These are phyloP conservation scores for Mormyrus lacerda DNA, from an alignment of 2,113 vertebrate species.

Conservation along the genomic window DNA sequence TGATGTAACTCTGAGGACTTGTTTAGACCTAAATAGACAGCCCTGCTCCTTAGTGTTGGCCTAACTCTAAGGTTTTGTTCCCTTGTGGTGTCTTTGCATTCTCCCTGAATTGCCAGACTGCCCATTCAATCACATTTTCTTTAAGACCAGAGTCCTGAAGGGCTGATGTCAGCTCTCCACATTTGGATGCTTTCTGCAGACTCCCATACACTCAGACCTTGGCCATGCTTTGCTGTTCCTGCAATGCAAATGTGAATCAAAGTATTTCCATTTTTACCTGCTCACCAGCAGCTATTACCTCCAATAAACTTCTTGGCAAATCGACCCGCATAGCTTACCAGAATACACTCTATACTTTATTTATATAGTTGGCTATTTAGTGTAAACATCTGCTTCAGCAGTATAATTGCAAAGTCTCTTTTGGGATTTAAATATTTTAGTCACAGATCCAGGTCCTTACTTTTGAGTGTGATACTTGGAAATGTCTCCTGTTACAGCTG, in stretches of 20 bases:
- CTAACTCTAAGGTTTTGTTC: neutral
- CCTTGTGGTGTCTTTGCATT: neutral
- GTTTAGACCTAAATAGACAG: neutral
- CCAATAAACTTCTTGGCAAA: neutral
- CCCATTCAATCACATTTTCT: neutral
- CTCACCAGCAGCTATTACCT: neutral
- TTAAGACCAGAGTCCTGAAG: neutral
- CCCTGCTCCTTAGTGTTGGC: neutral
- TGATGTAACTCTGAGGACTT: neutral
- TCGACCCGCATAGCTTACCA: neutral
- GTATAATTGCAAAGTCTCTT: neutral
- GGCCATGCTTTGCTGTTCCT: neutral
- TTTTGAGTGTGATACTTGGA: neutral
- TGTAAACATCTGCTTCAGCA: neutral
- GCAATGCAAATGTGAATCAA: neutral
- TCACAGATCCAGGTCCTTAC: neutral
- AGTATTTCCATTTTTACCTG: neutral
- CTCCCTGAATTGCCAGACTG: neutral
- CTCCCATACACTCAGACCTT: neutral
- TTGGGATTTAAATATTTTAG: neutral
- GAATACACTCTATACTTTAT: neutral
- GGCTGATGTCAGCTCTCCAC: neutral
- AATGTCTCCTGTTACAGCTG: neutral
- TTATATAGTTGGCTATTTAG: neutral
- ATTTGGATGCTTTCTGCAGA: neutral